These are phyloP conservation scores for Drosophila arizonae DNA, from an alignment of 1,140 invertebrate genomes.

Conservation along the genomic window DNA sequence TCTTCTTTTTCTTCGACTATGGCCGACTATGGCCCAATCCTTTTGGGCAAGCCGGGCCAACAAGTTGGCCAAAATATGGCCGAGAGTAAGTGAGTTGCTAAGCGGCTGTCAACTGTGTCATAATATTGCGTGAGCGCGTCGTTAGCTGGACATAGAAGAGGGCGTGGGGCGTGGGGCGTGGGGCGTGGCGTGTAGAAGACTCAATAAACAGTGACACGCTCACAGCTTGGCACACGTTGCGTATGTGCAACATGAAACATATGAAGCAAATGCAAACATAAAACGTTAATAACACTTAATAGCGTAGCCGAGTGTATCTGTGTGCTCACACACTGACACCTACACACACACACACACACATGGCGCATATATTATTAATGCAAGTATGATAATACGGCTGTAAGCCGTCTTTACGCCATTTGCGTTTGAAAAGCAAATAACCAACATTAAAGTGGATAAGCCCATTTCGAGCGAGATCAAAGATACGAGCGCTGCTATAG, in stretches of 20 bases:
- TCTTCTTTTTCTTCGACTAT: not conserved
- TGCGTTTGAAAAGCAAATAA: conserved; percentile 11
- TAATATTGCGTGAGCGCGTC: conserved; percentile 33
- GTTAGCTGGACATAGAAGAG: not conserved
- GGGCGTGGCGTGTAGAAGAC: not conserved
- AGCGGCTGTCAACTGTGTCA: conserved; percentile 18
- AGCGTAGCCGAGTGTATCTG: not conserved
- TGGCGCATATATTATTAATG: conserved; percentile 7
- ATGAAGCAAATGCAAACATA: conserved; percentile 49
- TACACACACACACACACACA: no score
- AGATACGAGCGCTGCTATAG: not conserved
- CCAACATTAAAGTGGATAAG: conserved; percentile 47
- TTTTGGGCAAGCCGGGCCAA: conserved; percentile 1
- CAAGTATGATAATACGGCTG: conserved; percentile 20
- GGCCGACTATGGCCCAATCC: conserved; percentile 6
- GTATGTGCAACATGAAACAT: conserved; percentile 39
- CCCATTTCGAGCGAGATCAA: conserved; percentile 23
- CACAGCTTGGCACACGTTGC: conserved; percentile 8
- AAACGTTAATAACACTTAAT: conserved; percentile 61
- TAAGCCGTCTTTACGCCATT: not conserved
- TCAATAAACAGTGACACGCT: not conserved
- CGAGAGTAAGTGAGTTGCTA: not conserved
- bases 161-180: not conserved
- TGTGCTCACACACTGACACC: not conserved
- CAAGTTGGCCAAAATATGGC: not conserved